A percentile compares a stretch with the other conserved stretches of the same genome.
These are phyloP conservation scores for Lasioglossum lativentre DNA, from an alignment of 2,888 invertebrate genomes.

Conservation along the genomic window DNA sequence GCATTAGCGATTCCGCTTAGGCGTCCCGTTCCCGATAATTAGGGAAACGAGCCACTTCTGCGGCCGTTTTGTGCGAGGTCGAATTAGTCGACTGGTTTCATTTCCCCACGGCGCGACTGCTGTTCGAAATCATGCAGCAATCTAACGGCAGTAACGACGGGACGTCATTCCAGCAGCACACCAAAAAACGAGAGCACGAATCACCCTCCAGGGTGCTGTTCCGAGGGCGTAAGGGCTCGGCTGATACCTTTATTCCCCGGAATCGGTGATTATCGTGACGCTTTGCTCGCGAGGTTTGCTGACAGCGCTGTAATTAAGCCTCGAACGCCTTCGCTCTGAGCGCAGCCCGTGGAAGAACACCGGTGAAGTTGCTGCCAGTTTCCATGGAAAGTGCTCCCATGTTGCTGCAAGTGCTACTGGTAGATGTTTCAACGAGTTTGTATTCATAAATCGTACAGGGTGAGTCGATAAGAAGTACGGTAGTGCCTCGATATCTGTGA, in stretches of 20 bases:
- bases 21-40: slow-evolving; percentile 19
- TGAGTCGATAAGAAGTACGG: too few species aligned
- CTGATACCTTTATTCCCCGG: slow-evolving; percentile 25
- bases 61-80: not conserved
- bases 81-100: slow-evolving; percentile 38
- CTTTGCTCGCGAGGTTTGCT: slow-evolving; percentile 46
- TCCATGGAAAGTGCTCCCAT: not conserved
- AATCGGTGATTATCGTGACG: slow-evolving; percentile 64
- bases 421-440: not conserved
- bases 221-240: slow-evolving; percentile 3
- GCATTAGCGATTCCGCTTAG: not conserved
- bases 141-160: slow-evolving; percentile 32
- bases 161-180: slow-evolving; percentile 21
- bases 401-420: not conserved
- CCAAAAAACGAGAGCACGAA: slow-evolving; percentile 24
- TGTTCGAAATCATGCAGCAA: slow-evolving; percentile 29
- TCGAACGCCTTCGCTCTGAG: slow-evolving; percentile 8
- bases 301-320: slow-evolving; percentile 66
- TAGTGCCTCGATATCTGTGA: not conserved
- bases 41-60: slow-evolving; percentile 14
- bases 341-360: not conserved
- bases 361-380: not conserved
- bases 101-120: not conserved
- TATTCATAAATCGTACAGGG: too few species aligned
- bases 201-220: slow-evolving; percentile 52